Evolutionary conservation across 1,140 invertebrate genomes (phyloP).

Genomic region (Zaprionus davidi): DNA sequence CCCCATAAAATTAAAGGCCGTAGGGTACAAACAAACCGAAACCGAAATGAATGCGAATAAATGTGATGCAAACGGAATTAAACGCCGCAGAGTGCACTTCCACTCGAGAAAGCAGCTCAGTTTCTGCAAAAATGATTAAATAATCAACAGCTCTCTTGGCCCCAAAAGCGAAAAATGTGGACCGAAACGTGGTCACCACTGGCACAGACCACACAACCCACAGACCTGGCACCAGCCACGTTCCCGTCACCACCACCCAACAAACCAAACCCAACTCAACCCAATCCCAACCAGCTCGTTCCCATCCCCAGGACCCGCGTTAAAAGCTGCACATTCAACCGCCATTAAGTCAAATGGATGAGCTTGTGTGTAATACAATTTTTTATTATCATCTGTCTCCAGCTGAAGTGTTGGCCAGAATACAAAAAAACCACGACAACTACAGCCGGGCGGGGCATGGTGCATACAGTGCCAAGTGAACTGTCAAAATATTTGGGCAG

Average conservation of each 20-base stretch:
- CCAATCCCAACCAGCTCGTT: background rate
- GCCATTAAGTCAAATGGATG: slow-evolving; percentile 82
- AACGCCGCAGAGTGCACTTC: slow-evolving; percentile 70
- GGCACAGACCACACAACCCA: slow-evolving; percentile 30
- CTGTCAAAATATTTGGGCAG: slow-evolving; percentile 40
- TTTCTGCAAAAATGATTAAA: slow-evolving; percentile 68
- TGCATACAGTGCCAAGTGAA: slow-evolving; percentile 50
- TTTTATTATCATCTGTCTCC: slow-evolving; percentile 80
- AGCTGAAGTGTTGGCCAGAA: slow-evolving; percentile 63
- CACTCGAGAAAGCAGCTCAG: slow-evolving; percentile 70
- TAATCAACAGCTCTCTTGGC: slow-evolving; percentile 68
- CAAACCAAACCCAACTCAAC: no score
- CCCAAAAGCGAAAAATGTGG: slow-evolving; percentile 36
- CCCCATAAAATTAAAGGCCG: background rate
- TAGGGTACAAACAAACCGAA: background rate
- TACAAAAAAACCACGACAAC: slow-evolving; percentile 26
- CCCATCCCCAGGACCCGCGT: slow-evolving; percentile 50
- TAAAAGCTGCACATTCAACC: slow-evolving; percentile 79
- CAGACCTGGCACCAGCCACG: background rate
- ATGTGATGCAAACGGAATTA: slow-evolving; percentile 73
- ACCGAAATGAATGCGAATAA: slow-evolving; percentile 39
- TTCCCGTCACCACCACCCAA: no score
- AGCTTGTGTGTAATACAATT: slow-evolving; percentile 79
- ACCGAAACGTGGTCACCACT: slow-evolving; percentile 34
- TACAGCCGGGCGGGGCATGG: slow-evolving; percentile 13